Evolutionary conservation across 1,140 invertebrate species (phyloP), one percentile per base, ranked within the genome.

Genomic region (Aradophagus sp.): DNA sequence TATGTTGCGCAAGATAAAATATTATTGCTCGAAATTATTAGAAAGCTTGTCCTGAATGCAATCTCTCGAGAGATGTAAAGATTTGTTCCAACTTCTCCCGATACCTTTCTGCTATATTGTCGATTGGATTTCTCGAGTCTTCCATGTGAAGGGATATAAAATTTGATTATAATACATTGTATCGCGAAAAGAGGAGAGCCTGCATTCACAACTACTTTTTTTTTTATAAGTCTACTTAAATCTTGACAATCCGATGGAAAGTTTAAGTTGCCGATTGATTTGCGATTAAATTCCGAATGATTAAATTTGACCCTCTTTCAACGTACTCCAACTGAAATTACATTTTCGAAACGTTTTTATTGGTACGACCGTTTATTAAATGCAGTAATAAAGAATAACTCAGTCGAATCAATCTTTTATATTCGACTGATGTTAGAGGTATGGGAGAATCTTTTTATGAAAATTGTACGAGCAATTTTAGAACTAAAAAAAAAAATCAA

Each of bases 91-190:
- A 41, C 34, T 41, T 58, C 32, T 44, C 56, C 36, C 50, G 52
- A 63, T 63, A 70, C 52, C 63, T 58, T 63, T 52, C 44, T 39
- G 39, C 38, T 58, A 35, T 53, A 70, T 63, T 35, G 50, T 70
- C 58, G 39, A 56, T 52, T 70, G 58, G 58, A 70, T 70, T 53
- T 70, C 36, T 56, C 59, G 41, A 63, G 67, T 58, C 67, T 52
- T 11, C 42, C 16, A 58, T 45, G 45, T 70, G 50, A 38, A 52
- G 34, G 66, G 42, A 58, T 58, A 62, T 56, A 42, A 61, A 62
- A 70, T 70, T 70, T 38, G 56, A 69, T 62, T 61, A 69, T 56
- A 48, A 55, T 55, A 61, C 34, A 56, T 61, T 56, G 55, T 42
- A 47, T 56, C 42, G 17, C 10, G 58, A 19, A 23, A 53, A 48